phyloP scores from a whole-genome alignment of 1,140 invertebrate species.

The Cryptotermes secundus region DNA sequence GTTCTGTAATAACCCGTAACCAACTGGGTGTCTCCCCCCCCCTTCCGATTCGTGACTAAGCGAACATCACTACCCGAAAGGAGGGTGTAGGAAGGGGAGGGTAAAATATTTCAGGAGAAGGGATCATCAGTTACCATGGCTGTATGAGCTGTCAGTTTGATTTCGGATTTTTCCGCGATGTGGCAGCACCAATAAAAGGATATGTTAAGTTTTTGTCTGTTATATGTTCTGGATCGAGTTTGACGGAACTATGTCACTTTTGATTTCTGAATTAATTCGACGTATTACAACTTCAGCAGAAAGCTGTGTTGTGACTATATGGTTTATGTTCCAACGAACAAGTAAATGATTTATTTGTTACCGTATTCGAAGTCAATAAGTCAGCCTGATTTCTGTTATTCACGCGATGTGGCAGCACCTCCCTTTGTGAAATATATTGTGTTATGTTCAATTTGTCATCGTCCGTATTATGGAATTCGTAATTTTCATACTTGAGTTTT shows the following conservation, averaged over 20 bases:
- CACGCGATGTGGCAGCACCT: too few species aligned
- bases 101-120: constrained; percentile 1
- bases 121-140: constrained; percentile 5
- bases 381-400: too few species aligned
- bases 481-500: too few species aligned
- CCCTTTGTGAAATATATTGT: too few species aligned
- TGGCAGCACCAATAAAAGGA: constrained; percentile 6
- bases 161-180: background rate
- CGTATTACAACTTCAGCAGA: background rate
- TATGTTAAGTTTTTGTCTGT: constrained; percentile 3
- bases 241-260: background rate
- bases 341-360: too few species aligned
- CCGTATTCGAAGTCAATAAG: too few species aligned
- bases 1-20: background rate
- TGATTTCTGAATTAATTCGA: background rate
- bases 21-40: background rate
- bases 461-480: too few species aligned
- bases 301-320: background rate
- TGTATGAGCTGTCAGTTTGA: constrained; percentile 12
- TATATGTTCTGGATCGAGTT: background rate
- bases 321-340: too few species aligned
- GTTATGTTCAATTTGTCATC: too few species aligned
- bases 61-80: background rate
- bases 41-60: background rate
- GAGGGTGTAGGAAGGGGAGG: background rate